Percentiles rank a stretch among this genome's conserved stretches.
These are phyloP conservation scores for Danaus chrysippus DNA, from an alignment of 2,888 invertebrate genomes.

Conservation along the genomic window DNA sequence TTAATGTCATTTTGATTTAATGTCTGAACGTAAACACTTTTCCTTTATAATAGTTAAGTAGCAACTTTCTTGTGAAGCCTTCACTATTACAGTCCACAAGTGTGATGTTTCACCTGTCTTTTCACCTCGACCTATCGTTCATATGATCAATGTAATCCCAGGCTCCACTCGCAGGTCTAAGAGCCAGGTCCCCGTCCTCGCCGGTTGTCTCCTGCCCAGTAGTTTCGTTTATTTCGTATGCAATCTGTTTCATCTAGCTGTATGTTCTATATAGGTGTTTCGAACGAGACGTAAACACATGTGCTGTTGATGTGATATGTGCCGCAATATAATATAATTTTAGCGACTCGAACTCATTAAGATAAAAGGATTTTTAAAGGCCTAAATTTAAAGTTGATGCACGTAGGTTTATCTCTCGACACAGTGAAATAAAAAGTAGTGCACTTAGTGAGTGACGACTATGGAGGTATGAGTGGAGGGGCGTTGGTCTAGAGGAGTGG, in stretches of 20 bases:
- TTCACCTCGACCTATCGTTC: too few species aligned
- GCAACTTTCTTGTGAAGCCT: too few species aligned
- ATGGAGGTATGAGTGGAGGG: slow-evolving; percentile 25
- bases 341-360: slow-evolving; percentile 7
- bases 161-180: too few species aligned
- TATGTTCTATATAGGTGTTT: slow-evolving; percentile 15
- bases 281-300: not conserved
- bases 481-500: slow-evolving; percentile 21
- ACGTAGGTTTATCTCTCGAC: slow-evolving; percentile 15
- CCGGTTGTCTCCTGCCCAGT: not conserved
- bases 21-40: too few species aligned
- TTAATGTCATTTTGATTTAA: too few species aligned
- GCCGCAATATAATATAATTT: slow-evolving; percentile 5
- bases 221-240: not conserved
- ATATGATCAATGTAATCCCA: too few species aligned
- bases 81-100: too few species aligned
- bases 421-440: slow-evolving; percentile 15
- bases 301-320: slow-evolving; percentile 1
- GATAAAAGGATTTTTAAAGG: slow-evolving; percentile 16
- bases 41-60: too few species aligned
- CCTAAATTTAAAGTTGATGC: slow-evolving; percentile 12
- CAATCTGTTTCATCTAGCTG: slow-evolving; percentile 1
- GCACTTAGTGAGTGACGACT: slow-evolving; percentile 23
- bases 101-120: too few species aligned
- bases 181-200: too few species aligned